Evolutionary conservation across 2,888 invertebrate species (phyloP), one percentile per base, ranked within the genome.

Genomic region (Leptothorax acervorum): DNA sequence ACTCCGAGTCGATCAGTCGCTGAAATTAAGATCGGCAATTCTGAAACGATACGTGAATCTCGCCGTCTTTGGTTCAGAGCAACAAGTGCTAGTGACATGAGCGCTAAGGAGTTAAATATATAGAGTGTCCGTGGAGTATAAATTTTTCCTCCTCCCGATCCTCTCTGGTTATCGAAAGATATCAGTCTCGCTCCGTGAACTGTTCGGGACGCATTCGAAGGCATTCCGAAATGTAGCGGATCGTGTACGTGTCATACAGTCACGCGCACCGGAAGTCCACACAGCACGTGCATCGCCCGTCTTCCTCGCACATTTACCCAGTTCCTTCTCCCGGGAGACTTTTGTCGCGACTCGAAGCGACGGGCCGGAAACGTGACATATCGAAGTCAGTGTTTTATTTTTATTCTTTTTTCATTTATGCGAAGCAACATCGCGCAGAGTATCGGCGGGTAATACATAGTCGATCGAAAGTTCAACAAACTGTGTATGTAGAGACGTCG

Each of bases 351-450:
- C 65, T 63, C 65, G 76, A 65, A 60, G 62, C 48, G 82, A 55
- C 55, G 81, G 83, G 66, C 82, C 81, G 87, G 70, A 87, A 87
- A 85, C 84, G 83, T 88, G 86, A 87, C 83, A 63, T 84, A 79
- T 89, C 85, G 82, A 71, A 85, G 84, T 88, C 85, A 83, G 82
- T 68, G 82, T 88, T 89, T 87, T 68, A 86, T 85, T 85, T 86
- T 48, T 42, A 35, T 51, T 45, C 45, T 39, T 15, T 78, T 84
- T 82, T 87, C 84, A 71, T 85, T 84, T 71, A 83, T 86, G 76
- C 81, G 55, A 60, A 35, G 57, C 62, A 68, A 68, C 65, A 55
- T 45, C 66, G 35, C 63, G 18, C 45, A 45, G 12, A 0, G 23
- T 55, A 78, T 39, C 65, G 78, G 18, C n/a, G n/a, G 28, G 18